Evolutionary conservation across 2,888 invertebrate genomes (phyloP), one percentile per base, ranked within the genome.

Genomic region (Strigamia maritima): DNA sequence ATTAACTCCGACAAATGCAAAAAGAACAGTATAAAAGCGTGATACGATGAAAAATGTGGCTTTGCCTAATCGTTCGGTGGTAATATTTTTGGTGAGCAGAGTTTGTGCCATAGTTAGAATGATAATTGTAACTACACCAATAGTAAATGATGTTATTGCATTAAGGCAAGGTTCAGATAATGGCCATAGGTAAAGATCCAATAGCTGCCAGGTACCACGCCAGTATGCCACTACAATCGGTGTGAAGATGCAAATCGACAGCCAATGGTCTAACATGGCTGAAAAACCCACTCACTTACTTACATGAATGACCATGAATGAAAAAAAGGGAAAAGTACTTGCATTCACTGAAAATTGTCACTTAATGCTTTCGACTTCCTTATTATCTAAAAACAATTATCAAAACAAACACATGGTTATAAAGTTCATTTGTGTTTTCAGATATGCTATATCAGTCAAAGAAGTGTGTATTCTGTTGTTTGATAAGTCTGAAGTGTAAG

Each of bases 151-250:
- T 26, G 80, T 80, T 16, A 35, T 3, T 74, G 49, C 8, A 49
- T 49, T 49, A 2, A n/a, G 19, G 19, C 49, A 49, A 1, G 78
- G 81, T 79, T 49, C 19, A n/a, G 16, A 10, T 10, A 79, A 74
- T 26, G 82, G 82, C 70, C 81, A 80, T n/a, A 83, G 79, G 80
- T 80, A 91, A 78, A 90, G 85, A 84, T 91, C 92, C 89, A 93
- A 91, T 77, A 94, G 88, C 38, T 84, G 84, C 94, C 94, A 95
- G 75, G 93, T 92, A 82, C 94, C 93, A 81, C 94, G 89, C 95
- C 95, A 94, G 86, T 94, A 94, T 81, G 91, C 90, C 80, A 95
- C 93, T 76, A 94, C 93, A 79, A 92, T 90, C 14, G 94, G 94
- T 1, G 93, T 92, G 22, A 94, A 91, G 44, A 94, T 88, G 14